A percentile compares a stretch with the other conserved stretches of the same genome.
Evolutionary conservation across 2,113 vertebrate species (phyloP).

Genomic region (Echinops telfairi): DNA sequence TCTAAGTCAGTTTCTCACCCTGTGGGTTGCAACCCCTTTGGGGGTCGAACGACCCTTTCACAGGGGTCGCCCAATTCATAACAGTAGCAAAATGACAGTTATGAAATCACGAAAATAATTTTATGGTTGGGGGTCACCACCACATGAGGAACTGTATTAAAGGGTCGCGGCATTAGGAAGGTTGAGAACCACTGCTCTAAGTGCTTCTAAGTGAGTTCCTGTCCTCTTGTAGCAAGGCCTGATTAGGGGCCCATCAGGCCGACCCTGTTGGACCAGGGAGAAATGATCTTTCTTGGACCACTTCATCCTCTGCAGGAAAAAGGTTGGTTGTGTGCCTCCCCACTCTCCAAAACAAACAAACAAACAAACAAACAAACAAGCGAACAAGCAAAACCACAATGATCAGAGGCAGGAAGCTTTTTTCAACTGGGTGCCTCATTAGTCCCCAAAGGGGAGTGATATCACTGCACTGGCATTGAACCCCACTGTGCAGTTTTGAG

Average conservation of each 20-base stretch:
- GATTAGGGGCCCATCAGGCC: conserved; percentile 48
- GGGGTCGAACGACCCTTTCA: too few species aligned
- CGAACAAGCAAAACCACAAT: conserved; percentile 37
- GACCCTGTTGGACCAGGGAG: conserved; percentile 60
- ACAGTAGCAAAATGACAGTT: too few species aligned
- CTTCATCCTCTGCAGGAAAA: conserved; percentile 79
- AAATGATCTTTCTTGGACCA: conserved; percentile 63
- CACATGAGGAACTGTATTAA: too few species aligned
- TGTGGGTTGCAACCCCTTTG: too few species aligned
- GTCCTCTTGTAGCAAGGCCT: conserved; percentile 60
- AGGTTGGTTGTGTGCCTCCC: conserved; percentile 74
- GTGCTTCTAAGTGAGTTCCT: not conserved
- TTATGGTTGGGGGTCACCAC: too few species aligned
- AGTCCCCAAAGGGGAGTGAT: not conserved
- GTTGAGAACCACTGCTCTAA: not conserved
- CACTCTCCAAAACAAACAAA: not conserved
- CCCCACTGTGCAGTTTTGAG: not conserved
- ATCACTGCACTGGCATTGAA: fast-evolving
- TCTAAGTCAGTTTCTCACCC: not conserved
- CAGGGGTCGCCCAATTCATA: too few species aligned
- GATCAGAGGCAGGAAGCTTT: conserved; percentile 67
- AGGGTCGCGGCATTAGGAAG: too few species aligned
- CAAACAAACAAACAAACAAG: too few species aligned
- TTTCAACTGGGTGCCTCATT: not conserved
- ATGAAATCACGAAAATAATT: too few species aligned